Evolutionary conservation across 2,888 invertebrate genomes (phyloP).

Genomic region (Phania funesta): DNA sequence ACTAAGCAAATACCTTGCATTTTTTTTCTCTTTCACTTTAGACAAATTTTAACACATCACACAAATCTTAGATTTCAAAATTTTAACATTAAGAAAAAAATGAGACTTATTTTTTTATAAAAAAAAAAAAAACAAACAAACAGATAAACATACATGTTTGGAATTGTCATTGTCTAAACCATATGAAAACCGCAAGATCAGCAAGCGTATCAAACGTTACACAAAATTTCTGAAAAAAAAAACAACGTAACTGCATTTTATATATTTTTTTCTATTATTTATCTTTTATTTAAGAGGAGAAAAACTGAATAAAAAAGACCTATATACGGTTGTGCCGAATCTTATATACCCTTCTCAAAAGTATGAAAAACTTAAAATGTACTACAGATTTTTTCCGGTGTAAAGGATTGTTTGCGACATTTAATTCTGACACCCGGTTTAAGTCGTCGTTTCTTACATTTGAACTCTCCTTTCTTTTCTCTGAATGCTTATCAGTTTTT

Average conservation of each 20-base stretch:
- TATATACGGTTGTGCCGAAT: no score
- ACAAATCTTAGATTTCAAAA: conserved; percentile 75
- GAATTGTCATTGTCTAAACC: conserved; percentile 64
- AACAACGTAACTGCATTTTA: conserved; percentile 50
- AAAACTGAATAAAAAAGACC: not conserved
- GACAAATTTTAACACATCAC: conserved; percentile 69
- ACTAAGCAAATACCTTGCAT: conserved; percentile 34
- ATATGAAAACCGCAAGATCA: conserved; percentile 70
- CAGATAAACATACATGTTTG: conserved; percentile 23
- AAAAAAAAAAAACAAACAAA: conserved; percentile 1
- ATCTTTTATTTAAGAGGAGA: conserved; percentile 39
- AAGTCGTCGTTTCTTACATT: no score
- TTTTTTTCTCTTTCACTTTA: not conserved
- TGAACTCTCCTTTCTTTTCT: no score
- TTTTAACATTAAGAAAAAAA: conserved; percentile 51
- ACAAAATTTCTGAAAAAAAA: conserved; percentile 56
- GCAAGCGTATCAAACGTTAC: conserved; percentile 73
- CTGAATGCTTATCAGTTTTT: no score
- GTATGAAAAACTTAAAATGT: no score
- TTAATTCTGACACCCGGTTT: no score
- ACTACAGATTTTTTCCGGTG: no score
- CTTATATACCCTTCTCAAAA: no score
- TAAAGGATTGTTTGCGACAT: no score
- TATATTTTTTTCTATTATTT: conserved; percentile 34
- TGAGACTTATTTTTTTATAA: conserved; percentile 37